Conservation (phyloP, 2,888 invertebrate genomes). For the Autographa pulchrina region DNA sequence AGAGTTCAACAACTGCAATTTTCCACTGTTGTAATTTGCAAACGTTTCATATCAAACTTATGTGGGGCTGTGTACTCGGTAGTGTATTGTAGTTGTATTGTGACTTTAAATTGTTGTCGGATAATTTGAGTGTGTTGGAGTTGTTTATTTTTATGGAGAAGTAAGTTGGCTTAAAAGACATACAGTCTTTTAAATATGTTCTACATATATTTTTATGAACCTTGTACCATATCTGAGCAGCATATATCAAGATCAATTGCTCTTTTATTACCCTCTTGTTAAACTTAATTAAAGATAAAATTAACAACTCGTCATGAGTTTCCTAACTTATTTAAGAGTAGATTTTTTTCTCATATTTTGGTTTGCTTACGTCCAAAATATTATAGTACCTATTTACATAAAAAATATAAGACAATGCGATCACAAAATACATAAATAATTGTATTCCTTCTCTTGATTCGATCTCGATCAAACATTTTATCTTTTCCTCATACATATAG, state of each 20-base stretch:
- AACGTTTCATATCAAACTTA: slow-evolving; percentile 55
- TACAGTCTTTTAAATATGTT: no score
- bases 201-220: no score
- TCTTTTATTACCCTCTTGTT: no score
- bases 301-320: no score
- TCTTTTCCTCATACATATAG: slow-evolving; percentile 10
- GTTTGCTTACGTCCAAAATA: no score
- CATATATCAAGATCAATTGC: no score
- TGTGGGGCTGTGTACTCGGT: slow-evolving; percentile 3
- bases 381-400: not conserved
- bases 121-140: not conserved
- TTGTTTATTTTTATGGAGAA: not conserved
- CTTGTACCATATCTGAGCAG: no score
- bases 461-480: slow-evolving; percentile 22
- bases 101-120: not conserved
- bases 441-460: not conserved
- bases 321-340: no score
- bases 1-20: slow-evolving; percentile 57
- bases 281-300: no score
- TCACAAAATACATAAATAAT: not conserved
- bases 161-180: not conserved
- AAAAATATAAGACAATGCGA: not conserved
- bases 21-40: slow-evolving; percentile 61
- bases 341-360: no score
- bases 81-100: slow-evolving; percentile 25